These are phyloP conservation scores for Climacteris rufus DNA, from an alignment of 2,113 vertebrate species.

Conservation along the genomic window DNA sequence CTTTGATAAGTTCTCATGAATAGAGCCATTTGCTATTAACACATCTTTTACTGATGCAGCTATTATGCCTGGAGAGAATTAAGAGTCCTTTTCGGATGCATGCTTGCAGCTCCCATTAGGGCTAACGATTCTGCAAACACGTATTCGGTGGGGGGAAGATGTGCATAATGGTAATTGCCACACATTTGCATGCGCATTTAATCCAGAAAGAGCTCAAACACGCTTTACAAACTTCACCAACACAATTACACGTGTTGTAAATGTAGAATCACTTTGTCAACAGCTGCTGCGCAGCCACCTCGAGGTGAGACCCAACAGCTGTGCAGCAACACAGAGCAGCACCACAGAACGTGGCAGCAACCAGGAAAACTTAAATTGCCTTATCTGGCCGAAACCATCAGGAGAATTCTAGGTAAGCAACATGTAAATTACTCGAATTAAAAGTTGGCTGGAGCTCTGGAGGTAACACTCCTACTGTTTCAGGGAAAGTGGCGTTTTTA, in stretches of 20 bases:
- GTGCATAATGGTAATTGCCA: neutral
- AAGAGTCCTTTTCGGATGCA: neutral
- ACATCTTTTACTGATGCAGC: neutral
- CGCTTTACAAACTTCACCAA: neutral
- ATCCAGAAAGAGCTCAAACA: neutral
- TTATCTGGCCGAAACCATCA: neutral
- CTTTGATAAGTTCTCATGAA: constrained; percentile 7
- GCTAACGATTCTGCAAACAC: neutral
- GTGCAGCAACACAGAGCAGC: neutral
- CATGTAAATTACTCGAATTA: neutral
- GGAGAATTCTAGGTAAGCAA: neutral
- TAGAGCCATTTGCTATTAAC: constrained; percentile 10
- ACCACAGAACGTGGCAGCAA: neutral
- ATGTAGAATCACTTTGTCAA: constrained; percentile 42
- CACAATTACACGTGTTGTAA: constrained; percentile 15
- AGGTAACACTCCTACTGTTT: neutral
- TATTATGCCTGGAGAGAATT: neutral
- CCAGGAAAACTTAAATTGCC: neutral
- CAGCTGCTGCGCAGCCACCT: constrained; percentile 37
- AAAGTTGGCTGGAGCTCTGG: neutral
- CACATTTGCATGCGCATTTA: neutral
- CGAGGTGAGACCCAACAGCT: constrained; percentile 31
- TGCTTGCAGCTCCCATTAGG: neutral
- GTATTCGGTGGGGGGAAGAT: neutral
- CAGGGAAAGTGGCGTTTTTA: neutral